phyloP scores from a whole-genome alignment of 2,888 invertebrate genomes.

The Harpalus rufipes region DNA sequence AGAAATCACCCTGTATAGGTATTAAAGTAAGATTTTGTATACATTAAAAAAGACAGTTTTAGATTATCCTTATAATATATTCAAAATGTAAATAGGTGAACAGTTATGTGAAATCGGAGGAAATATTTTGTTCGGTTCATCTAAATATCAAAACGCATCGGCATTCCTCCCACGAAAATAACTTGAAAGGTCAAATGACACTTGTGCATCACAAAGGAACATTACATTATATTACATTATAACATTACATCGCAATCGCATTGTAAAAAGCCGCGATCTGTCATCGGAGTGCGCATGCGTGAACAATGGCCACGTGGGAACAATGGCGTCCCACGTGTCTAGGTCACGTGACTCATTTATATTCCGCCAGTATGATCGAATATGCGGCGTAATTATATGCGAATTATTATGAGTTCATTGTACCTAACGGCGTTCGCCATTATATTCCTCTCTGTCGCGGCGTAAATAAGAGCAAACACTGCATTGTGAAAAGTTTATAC shows the following conservation, averaged over 20 bases:
- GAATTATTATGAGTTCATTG: conserved; percentile 65
- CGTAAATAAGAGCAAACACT: conserved; percentile 48
- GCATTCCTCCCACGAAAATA: conserved; percentile 23
- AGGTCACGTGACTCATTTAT: conserved; percentile 63
- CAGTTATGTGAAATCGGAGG: no score
- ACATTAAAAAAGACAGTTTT: no score
- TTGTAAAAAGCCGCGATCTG: conserved; percentile 25
- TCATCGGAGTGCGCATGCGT: conserved; percentile 46
- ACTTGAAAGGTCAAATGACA: conserved; percentile 45
- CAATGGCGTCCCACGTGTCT: conserved; percentile 62
- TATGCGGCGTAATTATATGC: conserved; percentile 60
- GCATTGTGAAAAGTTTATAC: conserved; percentile 43
- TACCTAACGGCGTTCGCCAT: conserved; percentile 57
- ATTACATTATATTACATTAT: conserved; percentile 1
- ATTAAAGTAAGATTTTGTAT: no score
- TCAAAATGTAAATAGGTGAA: no score
- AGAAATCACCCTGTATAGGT: no score
- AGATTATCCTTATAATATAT: no score
- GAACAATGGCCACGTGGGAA: conserved; percentile 65
- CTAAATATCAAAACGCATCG: background rate
- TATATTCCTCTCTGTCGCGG: conserved; percentile 35
- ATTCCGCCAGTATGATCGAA: conserved; percentile 63
- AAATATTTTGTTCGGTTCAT: background rate
- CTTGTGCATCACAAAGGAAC: conserved; percentile 52
- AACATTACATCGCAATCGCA: background rate